Conservation (phyloP, 1,140 invertebrate species). For the Colletes gigas region DNA sequence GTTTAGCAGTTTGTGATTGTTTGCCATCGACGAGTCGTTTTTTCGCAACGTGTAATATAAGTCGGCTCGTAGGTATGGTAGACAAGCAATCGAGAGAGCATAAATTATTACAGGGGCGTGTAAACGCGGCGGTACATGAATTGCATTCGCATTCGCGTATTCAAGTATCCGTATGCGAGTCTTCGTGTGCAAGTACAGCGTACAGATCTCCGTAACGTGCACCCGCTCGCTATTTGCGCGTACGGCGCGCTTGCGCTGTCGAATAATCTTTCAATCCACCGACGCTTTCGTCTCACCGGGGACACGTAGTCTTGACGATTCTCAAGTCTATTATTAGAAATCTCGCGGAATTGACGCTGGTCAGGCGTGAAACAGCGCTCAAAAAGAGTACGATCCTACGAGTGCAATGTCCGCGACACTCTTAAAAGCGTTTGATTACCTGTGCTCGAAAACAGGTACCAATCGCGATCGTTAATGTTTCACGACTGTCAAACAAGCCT, state of each 20-base stretch:
- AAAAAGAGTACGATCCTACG: neutral
- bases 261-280: conserved; percentile 40
- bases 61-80: fast-evolving
- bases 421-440: neutral
- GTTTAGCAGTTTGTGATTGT: neutral
- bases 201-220: conserved; percentile 63
- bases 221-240: conserved; percentile 58
- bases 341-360: neutral
- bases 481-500: no score
- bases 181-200: conserved; percentile 64
- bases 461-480: neutral
- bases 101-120: neutral
- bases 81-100: no score
- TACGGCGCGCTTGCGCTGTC: conserved; percentile 58
- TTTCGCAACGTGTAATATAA: no score
- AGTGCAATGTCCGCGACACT: neutral
- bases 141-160: conserved; percentile 13
- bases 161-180: conserved; percentile 46
- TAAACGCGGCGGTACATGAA: neutral
- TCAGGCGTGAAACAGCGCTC: conserved; percentile 2
- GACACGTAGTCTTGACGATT: conserved; percentile 13
- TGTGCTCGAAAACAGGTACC: no score
- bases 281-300: conserved; percentile 40
- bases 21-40: neutral
- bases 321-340: conserved; percentile 13